These are phyloP conservation scores for Drosophila persimilis DNA, from an alignment of 1,140 invertebrate genomes.

Conservation along the genomic window DNA sequence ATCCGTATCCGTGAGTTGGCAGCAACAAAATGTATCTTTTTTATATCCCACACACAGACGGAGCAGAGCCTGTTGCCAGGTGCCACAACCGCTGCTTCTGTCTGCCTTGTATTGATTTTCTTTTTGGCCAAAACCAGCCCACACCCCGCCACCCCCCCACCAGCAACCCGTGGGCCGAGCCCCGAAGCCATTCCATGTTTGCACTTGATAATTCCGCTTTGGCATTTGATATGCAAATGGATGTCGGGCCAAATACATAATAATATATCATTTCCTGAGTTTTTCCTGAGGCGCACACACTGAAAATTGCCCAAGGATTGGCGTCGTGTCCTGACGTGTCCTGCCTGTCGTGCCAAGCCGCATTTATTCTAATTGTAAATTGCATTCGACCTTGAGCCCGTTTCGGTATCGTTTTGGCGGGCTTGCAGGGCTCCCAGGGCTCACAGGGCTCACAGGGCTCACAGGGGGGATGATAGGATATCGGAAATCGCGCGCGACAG, in stretches of 20 bases:
- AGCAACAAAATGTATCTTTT: conserved; percentile 46
- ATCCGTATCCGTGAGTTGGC: conserved; percentile 33
- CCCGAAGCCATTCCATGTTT: conserved; percentile 62
- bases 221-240: conserved; percentile 72
- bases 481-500: conserved; percentile 71
- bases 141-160: not conserved
- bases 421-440: not conserved
- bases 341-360: conserved; percentile 45
- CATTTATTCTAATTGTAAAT: conserved; percentile 61
- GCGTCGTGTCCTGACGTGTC: not conserved
- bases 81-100: conserved; percentile 35
- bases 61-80: conserved; percentile 64
- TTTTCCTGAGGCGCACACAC: conserved; percentile 25
- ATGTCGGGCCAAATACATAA: conserved; percentile 39
- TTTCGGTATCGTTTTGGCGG: conserved; percentile 29
- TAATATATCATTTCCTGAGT: conserved; percentile 62
- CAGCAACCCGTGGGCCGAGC: too few species aligned
- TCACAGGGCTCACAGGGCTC: too few species aligned
- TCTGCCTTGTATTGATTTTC: conserved; percentile 72
- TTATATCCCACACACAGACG: conserved; percentile 2
- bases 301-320: conserved; percentile 10
- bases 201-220: conserved; percentile 67
- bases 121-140: conserved; percentile 41
- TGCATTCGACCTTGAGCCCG: conserved; percentile 61
- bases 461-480: conserved; percentile 26